These are phyloP conservation scores for Leptinotarsa rubiginosa DNA, from an alignment of 2,888 invertebrate genomes.

Conservation along the genomic window DNA sequence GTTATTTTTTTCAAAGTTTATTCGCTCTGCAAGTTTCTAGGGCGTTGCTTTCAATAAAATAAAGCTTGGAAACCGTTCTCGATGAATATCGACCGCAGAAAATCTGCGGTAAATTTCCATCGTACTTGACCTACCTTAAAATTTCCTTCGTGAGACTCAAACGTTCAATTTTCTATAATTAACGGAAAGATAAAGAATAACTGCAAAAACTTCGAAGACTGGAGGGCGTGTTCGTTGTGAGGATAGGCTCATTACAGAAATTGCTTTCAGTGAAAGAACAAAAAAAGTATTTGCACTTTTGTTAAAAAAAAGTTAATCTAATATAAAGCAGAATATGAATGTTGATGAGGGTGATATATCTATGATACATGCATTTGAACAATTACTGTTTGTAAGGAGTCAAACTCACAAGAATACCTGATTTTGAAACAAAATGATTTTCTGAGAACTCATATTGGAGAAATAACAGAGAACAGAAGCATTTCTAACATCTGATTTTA, in stretches of 20 bases:
- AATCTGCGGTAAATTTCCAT: not conserved
- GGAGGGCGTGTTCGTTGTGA: not conserved
- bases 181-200: not conserved
- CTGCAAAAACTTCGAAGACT: not conserved
- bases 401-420: too few species aligned
- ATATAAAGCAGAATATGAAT: too few species aligned
- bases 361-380: too few species aligned
- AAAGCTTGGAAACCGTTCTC: not conserved
- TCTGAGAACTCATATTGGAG: too few species aligned
- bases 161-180: slow-evolving; percentile 1
- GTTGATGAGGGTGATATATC: too few species aligned
- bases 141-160: not conserved
- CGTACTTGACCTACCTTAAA: not conserved
- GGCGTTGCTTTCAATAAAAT: not conserved
- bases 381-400: too few species aligned
- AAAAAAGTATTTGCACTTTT: not conserved
- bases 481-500: too few species aligned
- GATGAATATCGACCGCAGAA: not conserved
- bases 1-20: too few species aligned
- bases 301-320: too few species aligned
- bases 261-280: not conserved
- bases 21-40: too few species aligned
- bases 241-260: not conserved
- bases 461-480: too few species aligned
- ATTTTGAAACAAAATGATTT: too few species aligned